These are phyloP conservation scores for Phaenicophaeus curvirostris DNA, from an alignment of 2,797 vertebrate species.

Conservation along the genomic window DNA sequence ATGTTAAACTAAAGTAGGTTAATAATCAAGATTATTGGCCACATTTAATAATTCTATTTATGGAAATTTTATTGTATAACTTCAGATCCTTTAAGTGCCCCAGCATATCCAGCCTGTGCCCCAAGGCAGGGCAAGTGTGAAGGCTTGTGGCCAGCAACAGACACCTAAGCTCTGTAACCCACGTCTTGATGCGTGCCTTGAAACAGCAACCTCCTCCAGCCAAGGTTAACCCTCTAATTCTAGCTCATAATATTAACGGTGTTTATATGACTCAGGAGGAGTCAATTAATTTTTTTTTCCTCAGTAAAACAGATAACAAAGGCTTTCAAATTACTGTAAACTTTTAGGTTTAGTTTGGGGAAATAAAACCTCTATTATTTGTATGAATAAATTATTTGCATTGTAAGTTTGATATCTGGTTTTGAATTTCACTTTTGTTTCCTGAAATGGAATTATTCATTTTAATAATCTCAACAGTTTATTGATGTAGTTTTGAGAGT, in stretches of 20 bases:
- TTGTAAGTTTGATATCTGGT: neutral
- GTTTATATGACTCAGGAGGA: neutral
- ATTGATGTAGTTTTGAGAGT: neutral
- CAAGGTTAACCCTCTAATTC: neutral
- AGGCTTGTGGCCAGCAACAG: neutral
- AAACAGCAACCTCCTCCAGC: neutral
- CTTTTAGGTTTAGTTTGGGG: neutral
- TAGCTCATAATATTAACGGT: neutral
- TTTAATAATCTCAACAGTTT: neutral
- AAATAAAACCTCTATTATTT: neutral
- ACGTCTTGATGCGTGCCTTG: fast-evolving
- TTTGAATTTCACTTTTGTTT: neutral
- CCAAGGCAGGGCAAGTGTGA: too few relatives aligned
- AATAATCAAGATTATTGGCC: neutral
- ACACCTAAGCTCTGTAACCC: neutral
- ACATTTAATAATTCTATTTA: neutral
- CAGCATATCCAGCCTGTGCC: neutral
- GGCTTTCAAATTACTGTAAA: neutral
- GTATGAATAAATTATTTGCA: neutral
- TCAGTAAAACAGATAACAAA: neutral
- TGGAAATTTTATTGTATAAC: neutral
- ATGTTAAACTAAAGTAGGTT: neutral
- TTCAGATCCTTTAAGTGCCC: too few relatives aligned
- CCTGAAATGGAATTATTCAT: neutral
- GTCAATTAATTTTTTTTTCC: neutral